phyloP scores from a whole-genome alignment of 2,113 vertebrate genomes.

The Percina caprodes region DNA sequence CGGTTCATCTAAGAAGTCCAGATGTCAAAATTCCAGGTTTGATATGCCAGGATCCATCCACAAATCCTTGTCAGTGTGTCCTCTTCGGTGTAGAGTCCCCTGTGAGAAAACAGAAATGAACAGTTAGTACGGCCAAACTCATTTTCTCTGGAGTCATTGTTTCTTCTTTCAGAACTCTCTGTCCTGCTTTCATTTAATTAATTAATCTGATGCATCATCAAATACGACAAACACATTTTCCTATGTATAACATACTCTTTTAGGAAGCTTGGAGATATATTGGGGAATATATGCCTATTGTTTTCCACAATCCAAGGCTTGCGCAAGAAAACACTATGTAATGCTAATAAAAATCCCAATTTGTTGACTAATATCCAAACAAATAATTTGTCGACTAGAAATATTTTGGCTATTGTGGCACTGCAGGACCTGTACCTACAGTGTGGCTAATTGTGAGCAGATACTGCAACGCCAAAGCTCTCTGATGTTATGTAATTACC shows the following conservation, averaged over 20 bases:
- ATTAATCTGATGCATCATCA: constrained; percentile 12
- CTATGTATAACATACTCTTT: background rate
- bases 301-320: background rate
- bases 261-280: background rate
- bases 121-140: background rate
- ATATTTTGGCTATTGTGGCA: constrained; percentile 30
- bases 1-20: background rate
- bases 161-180: background rate
- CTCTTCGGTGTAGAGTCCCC: constrained; percentile 2
- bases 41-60: constrained; percentile 16
- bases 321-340: background rate
- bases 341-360: background rate
- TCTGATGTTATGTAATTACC: constrained; percentile 74
- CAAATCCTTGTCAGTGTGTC: constrained; percentile 1
- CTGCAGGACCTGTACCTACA: constrained; percentile 40
- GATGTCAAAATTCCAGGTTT: constrained; percentile 24
- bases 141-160: constrained; percentile 7
- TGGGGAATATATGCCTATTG: background rate
- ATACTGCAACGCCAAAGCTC: constrained; percentile 67
- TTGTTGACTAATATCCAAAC: background rate
- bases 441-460: constrained; percentile 64
- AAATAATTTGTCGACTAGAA: background rate
- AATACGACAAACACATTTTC: background rate
- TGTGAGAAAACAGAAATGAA: constrained; percentile 44
- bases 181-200: constrained; percentile 5